Base-by-base conservation (phyloP, 1,140 invertebrate species). In the Apis dorsata region DNA sequence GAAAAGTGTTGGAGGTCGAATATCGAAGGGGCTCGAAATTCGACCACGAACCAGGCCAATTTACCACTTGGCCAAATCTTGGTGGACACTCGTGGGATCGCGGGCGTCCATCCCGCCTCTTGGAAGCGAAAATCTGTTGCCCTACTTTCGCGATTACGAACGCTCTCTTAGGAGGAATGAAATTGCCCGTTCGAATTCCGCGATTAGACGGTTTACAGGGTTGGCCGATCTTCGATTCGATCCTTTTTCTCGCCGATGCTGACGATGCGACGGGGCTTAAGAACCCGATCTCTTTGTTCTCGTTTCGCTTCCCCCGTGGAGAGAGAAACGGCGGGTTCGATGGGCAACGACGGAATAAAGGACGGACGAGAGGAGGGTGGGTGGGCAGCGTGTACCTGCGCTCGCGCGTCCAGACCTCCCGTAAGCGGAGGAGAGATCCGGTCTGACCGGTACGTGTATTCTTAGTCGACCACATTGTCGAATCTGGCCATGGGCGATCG, bases 361-460 rank as follows among this genome's bases (percentile, higher is more conserved):
- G 65, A 49, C 19, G 74, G 81, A 66, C 60, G 34, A 72, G 53
- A 63, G 44, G 34, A 44, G 34, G 34, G 34, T 44, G 34, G 34
- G 34, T 7, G 60, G 53, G 34, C n/a, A 21, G 60, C 60, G 57
- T 73, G 59, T 82, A 79, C 84, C 78, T 65, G 73, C 69, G 62
- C 62, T 34, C n/a, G n/a, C n/a, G n/a, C n/a, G 53, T 75, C 68
- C 76, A 81, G 89, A 91, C 85, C 90, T 89, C 89, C 89, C 85
- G 83, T 89, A 90, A 90, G 87, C 83, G 77, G 85, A 51, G 13
- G 24, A 89, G 69, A 88, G 70, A 89, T 75, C 91, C 90, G 90
- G 91, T 91, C 89, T 88, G 89, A 92, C 91, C 91, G 89, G 91
- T 92, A 91, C 83, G 34, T 44, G 34, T 44, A 44, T 44, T 84